Conservation (phyloP, 2,797 vertebrate species). For the Cirrhinus molitorella region DNA sequence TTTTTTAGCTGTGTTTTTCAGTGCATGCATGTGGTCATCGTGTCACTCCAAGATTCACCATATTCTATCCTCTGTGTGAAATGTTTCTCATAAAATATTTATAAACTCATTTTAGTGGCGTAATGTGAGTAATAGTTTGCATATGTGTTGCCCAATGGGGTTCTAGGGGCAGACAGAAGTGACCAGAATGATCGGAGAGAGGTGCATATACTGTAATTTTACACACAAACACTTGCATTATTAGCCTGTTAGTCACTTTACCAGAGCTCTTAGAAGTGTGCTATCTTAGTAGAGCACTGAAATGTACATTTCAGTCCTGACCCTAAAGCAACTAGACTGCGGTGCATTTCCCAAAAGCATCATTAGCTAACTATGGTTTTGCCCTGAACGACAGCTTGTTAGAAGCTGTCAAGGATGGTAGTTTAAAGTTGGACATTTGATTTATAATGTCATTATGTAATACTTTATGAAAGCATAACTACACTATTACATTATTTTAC, state of each 20-base stretch:
- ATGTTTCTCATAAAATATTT: constrained; percentile 5
- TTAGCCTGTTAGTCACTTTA: background rate
- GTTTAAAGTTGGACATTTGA: too few species aligned
- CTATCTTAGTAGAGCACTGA: too few species aligned
- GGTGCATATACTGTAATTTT: background rate
- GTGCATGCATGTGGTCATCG: background rate
- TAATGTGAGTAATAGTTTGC: background rate
- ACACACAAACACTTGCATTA: constrained; percentile 5
- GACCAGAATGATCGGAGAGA: background rate
- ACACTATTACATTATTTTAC: too few species aligned
- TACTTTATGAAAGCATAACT: background rate
- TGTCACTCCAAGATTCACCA: background rate
- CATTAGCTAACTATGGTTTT: too few species aligned
- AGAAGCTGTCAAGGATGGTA: too few species aligned
- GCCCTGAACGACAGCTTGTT: too few species aligned
- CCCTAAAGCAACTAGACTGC: too few species aligned
- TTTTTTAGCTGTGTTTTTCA: background rate
- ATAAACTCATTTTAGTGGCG: constrained; percentile 12
- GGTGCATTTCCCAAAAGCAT: too few species aligned
- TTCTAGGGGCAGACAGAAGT: background rate
- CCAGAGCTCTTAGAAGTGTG: background rate
- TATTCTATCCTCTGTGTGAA: constrained; percentile 8
- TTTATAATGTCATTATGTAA: background rate
- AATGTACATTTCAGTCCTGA: background rate
- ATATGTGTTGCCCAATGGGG: background rate